Evolutionary conservation across 2,797 vertebrate species (phyloP), one percentile per base, ranked within the genome.

Genomic region (Remorina albescens): DNA sequence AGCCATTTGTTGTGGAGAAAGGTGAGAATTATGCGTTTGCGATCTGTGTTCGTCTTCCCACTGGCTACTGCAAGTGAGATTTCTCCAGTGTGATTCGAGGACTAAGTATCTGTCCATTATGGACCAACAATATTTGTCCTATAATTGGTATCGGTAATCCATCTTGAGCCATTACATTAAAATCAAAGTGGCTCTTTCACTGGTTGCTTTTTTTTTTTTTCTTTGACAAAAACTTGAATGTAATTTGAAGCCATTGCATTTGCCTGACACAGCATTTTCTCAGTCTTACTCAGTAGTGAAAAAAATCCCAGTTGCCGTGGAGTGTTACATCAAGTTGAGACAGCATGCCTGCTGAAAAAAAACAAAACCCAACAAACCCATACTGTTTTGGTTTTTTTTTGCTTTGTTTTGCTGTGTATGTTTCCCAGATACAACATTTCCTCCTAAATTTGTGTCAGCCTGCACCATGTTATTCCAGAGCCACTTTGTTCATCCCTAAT

Each of bases 61-160:
- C 10, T 46, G 36, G 30, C 26, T 16, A 2, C 16, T 28, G 46
- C 46, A 6, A 26, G 50, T n/a, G 36, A 66, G 37, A 55, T 59
- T 32, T 57, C 10, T 50, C 10, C 32, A 13, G 41, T 51, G 39
- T 76, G 70, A 82, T 71, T 63, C 71, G 61, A 71, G 23, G n/a
- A 63, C 63, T 83, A 67, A 73, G 57, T 57, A 66, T 76, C 54
- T 60, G 59, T 46, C 36, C 13, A 2, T 66, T 64, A 80, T 58
- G 37, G 71, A 21, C 26, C 42, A 2, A 59, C 28, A 50, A 46
- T 60, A 60, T 74, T 69, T 74, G 58, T 55, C 60, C 4, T 58
- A 30, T 66, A 55, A 69, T 84, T 67, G 83, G 28, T 32, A n/a
- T n/a, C n/a, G n/a, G 44, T 42, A 30, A 71, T 76, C 74, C 62